A percentile compares a stretch with the other conserved stretches of the same genome.
Conservation (phyloP, 2,888 invertebrate genomes). For the Artemia sinica region DNA sequence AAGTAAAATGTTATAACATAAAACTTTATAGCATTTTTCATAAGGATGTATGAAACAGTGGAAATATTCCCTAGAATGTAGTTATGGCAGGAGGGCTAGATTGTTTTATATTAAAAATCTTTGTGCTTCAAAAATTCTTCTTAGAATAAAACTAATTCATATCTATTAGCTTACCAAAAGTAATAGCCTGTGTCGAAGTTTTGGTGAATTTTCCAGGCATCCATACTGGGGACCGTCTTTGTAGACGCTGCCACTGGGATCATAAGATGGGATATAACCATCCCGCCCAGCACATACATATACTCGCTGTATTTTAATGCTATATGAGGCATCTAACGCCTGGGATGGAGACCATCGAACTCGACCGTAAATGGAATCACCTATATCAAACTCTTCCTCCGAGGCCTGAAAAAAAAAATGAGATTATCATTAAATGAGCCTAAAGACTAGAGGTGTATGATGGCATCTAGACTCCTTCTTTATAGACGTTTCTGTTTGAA, state of each 20-base stretch:
- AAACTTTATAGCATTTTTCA: too few species aligned
- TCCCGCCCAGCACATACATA: slow-evolving; percentile 33
- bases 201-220: slow-evolving; percentile 31
- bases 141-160: not conserved
- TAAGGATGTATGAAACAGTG: too few species aligned
- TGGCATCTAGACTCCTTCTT: too few species aligned
- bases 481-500: too few species aligned
- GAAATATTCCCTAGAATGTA: too few species aligned
- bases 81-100: too few species aligned
- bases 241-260: slow-evolving; percentile 32
- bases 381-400: slow-evolving; percentile 29
- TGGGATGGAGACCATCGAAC: slow-evolving; percentile 34
- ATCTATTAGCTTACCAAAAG: slow-evolving; percentile 30
- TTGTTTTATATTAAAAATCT: too few species aligned
- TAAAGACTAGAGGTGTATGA: not conserved
- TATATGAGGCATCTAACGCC: slow-evolving; percentile 32
- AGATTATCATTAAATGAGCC: not conserved
- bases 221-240: slow-evolving; percentile 33
- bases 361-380: slow-evolving; percentile 31
- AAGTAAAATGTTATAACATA: too few species aligned
- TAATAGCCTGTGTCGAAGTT: slow-evolving; percentile 31
- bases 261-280: slow-evolving; percentile 33
- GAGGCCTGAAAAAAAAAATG: slow-evolving; percentile 26
- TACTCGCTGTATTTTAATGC: slow-evolving; percentile 31
- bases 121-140: not conserved